A percentile compares a stretch with the other conserved stretches of the same genome.
These are phyloP conservation scores for Cepphus grylle DNA, from an alignment of 2,113 vertebrate genomes.

Conservation along the genomic window DNA sequence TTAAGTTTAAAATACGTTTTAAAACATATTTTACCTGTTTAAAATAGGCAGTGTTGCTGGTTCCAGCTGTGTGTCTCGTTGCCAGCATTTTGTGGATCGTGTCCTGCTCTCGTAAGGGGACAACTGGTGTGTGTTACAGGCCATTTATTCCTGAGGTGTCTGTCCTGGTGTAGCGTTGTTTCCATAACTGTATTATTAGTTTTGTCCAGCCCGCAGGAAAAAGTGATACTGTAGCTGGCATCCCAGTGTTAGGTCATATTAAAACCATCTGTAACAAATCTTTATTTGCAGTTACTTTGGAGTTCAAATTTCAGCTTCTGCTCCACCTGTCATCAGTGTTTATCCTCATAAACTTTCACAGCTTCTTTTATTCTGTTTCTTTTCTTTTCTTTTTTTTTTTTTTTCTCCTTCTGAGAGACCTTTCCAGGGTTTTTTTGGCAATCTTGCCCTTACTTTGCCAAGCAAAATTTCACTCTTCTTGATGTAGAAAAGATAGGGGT, in stretches of 20 bases:
- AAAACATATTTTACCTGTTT: neutral
- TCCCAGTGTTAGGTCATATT: slow-evolving; percentile 52
- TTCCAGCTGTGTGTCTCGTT: neutral
- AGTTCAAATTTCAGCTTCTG: slow-evolving; percentile 71
- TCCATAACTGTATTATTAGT: slow-evolving; percentile 18
- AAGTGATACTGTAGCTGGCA: slow-evolving; percentile 37
- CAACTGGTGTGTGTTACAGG: neutral
- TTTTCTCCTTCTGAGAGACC: neutral
- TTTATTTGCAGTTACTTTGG: slow-evolving; percentile 72
- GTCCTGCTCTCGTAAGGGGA: rapidly evolving
- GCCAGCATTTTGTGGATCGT: rapidly evolving
- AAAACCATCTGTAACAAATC: slow-evolving; percentile 74
- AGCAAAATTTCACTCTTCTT: neutral
- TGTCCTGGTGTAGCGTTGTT: neutral
- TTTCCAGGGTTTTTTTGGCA: slow-evolving; percentile 45
- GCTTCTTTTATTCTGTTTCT: slow-evolving; percentile 32
- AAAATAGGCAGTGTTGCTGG: rapidly evolving
- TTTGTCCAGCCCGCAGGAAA: slow-evolving; percentile 58
- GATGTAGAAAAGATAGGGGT: neutral
- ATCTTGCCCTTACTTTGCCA: neutral
- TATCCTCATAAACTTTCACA: slow-evolving; percentile 62
- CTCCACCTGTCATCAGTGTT: slow-evolving; percentile 75
- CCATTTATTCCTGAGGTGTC: neutral
- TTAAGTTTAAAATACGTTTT: too few relatives aligned
- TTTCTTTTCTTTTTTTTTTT: neutral